These are phyloP conservation scores for Drosophila anomalipes DNA, from an alignment of 2,888 invertebrate species.

Conservation along the genomic window DNA sequence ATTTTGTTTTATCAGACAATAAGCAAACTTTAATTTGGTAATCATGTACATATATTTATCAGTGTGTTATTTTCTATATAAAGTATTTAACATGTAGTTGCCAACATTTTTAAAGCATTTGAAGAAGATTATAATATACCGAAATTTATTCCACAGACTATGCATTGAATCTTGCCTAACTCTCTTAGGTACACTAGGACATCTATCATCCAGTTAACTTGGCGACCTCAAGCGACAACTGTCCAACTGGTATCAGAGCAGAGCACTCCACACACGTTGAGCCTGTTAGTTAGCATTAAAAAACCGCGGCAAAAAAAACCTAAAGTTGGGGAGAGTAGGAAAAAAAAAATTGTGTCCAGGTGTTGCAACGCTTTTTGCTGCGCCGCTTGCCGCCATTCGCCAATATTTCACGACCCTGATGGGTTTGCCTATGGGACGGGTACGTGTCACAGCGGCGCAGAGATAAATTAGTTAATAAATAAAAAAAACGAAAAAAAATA, in stretches of 20 bases:
- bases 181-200: neutral
- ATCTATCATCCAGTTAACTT: slow-evolving; percentile 9
- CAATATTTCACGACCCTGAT: slow-evolving; percentile 76
- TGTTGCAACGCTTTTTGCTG: slow-evolving; percentile 72
- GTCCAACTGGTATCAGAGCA: neutral
- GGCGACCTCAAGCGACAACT: slow-evolving; percentile 22
- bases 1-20: neutral
- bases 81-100: neutral
- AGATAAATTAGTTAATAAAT: slow-evolving; percentile 82
- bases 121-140: neutral
- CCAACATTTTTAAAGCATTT: neutral
- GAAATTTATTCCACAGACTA: neutral
- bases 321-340: neutral
- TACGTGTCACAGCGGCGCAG: slow-evolving; percentile 64
- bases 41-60: neutral
- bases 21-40: neutral
- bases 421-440: slow-evolving; percentile 54
- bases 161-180: neutral
- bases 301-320: slow-evolving; percentile 33
- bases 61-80: neutral
- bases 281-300: slow-evolving; percentile 18
- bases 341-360: slow-evolving; percentile 71
- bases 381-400: slow-evolving; percentile 49
- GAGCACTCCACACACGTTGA: slow-evolving; percentile 5
- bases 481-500: slow-evolving; percentile 36